A percentile compares a stretch with the other conserved stretches of the same genome.
Evolutionary conservation across 2,888 invertebrate genomes (phyloP).

Genomic region (Melieria crassipennis): DNA sequence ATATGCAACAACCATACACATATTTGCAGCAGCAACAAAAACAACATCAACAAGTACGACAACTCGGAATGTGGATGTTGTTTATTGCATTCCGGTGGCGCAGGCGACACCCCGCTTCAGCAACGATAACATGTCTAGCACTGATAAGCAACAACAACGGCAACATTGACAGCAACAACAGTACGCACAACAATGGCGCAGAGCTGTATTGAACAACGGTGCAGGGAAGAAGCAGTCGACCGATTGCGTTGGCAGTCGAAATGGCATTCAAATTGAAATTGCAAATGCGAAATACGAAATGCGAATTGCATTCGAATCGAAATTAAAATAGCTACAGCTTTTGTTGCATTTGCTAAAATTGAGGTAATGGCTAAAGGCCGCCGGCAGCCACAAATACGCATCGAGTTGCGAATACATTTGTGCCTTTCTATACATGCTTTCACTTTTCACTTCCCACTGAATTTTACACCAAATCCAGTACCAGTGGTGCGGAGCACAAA

Average conservation of each 20-base stretch:
- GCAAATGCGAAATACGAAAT: too few relatives aligned
- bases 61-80: constrained; percentile 25
- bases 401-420: too few relatives aligned
- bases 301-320: background rate
- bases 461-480: too few relatives aligned
- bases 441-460: too few relatives aligned
- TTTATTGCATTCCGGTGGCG: constrained; percentile 34
- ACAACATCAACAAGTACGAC: background rate
- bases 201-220: background rate
- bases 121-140: constrained; percentile 34
- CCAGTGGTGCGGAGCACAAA: too few relatives aligned
- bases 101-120: constrained; percentile 2
- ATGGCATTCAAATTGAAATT: constrained; percentile 31
- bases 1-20: background rate
- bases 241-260: constrained; percentile 25
- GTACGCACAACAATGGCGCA: constrained; percentile 20
- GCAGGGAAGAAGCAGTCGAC: background rate
- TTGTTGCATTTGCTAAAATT: constrained; percentile 23
- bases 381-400: too few relatives aligned
- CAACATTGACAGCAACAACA: constrained; percentile 15
- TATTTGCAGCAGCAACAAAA: background rate
- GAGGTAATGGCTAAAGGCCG: too few relatives aligned
- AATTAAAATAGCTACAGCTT: constrained; percentile 22
- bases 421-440: too few relatives aligned
- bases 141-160: constrained; percentile 34